Percentiles rank a stretch among this genome's conserved stretches.
These are phyloP conservation scores for Gymnodraco acuticeps DNA, from an alignment of 2,797 vertebrate species.

Conservation along the genomic window DNA sequence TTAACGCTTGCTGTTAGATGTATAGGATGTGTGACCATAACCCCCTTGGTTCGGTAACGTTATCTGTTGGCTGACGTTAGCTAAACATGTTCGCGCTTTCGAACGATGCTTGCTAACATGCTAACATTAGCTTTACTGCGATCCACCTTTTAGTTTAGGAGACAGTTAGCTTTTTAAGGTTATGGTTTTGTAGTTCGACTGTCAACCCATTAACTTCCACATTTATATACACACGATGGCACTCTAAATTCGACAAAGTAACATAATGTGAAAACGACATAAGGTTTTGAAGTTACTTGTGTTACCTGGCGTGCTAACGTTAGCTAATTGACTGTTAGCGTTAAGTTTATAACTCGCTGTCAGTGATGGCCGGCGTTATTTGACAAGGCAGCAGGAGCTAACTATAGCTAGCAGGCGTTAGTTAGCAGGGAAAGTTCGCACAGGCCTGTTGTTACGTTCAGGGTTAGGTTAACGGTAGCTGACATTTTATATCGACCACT, in stretches of 20 bases:
- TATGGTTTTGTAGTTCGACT: conserved; percentile 12
- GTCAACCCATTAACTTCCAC: conserved; percentile 32
- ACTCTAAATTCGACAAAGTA: not conserved
- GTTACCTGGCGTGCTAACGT: conserved; percentile 59
- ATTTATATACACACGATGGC: not conserved
- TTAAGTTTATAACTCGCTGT: conserved; percentile 78
- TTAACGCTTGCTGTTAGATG: not conserved
- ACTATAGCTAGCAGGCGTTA: conserved; percentile 61
- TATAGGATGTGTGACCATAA: not conserved
- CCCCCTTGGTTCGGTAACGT: conserved; percentile 11
- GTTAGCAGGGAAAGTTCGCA: conserved; percentile 71
- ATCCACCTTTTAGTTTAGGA: conserved; percentile 47
- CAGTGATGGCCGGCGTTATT: conserved; percentile 73
- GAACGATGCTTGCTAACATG: conserved; percentile 63
- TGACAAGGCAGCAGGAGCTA: conserved; percentile 72
- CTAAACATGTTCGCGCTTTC: conserved; percentile 80
- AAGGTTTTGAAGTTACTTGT: conserved; percentile 42
- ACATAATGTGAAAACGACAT: not conserved
- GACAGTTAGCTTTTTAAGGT: conserved; percentile 24
- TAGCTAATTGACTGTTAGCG: conserved; percentile 71
- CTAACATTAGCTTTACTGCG: conserved; percentile 61
- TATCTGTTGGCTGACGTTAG: conserved; percentile 69
- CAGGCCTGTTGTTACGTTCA: conserved; percentile 57
- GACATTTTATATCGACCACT: conserved; percentile 30
- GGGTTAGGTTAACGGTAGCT: conserved; percentile 42